Conservation (phyloP, 1,140 invertebrate species). For the Danaus melanippus region DNA sequence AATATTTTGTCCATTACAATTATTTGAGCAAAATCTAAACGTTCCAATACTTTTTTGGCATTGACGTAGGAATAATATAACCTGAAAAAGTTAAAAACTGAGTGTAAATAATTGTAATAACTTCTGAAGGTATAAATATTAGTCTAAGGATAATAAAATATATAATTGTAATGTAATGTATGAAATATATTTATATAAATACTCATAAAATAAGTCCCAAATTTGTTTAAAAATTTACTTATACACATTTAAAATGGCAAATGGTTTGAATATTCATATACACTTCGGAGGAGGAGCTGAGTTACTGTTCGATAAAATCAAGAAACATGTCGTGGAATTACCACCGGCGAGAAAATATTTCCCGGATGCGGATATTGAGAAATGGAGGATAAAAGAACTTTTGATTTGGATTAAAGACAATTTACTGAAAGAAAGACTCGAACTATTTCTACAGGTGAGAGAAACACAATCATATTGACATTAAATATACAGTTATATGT, state of each 20-base stretch:
- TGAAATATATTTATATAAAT: no score
- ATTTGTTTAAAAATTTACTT: neutral
- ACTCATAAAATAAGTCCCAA: neutral
- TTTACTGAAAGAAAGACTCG: conserved; percentile 86
- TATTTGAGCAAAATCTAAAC: no score
- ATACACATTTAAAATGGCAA: conserved; percentile 27
- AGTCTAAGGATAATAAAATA: no score
- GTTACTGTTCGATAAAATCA: conserved; percentile 87
- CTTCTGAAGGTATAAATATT: no score
- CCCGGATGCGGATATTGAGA: conserved; percentile 30
- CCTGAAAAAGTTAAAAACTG: no score
- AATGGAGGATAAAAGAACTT: conserved; percentile 83
- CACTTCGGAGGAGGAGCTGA: conserved; percentile 88
- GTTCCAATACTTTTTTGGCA: no score
- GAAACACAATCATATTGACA: no score
- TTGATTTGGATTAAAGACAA: conserved; percentile 89
- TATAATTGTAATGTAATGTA: no score
- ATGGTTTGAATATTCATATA: conserved; percentile 40
- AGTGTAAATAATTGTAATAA: no score
- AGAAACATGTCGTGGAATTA: conserved; percentile 79
- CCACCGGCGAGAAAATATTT: conserved; percentile 59
- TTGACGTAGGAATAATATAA: no score
- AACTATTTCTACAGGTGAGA: conserved; percentile 88
- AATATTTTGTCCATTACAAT: no score
- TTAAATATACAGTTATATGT: no score